Conservation (phyloP, 2,797 vertebrate species). For the Catostomus latipinnis region DNA sequence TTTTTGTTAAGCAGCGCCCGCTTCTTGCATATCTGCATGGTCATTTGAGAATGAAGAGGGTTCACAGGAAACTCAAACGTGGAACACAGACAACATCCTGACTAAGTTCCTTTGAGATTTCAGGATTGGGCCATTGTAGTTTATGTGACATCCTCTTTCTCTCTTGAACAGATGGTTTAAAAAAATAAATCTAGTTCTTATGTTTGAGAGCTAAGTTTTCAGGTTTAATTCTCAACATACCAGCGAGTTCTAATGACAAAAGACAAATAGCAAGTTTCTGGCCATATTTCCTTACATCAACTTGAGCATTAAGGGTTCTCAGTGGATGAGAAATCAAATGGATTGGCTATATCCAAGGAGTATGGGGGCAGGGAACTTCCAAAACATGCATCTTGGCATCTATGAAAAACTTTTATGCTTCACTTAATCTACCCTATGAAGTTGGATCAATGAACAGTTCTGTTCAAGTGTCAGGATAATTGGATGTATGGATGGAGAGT, state of each 20-base stretch:
- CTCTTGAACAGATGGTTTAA: not conserved
- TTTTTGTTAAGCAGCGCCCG: constrained; percentile 11
- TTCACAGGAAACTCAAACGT: constrained; percentile 74
- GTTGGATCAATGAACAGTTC: not conserved
- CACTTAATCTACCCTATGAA: no score
- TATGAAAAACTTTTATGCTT: no score
- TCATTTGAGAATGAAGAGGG: constrained; percentile 69
- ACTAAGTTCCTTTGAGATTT: constrained; percentile 63
- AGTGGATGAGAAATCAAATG: not conserved
- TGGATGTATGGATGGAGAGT: not conserved
- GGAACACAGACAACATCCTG: constrained; percentile 73
- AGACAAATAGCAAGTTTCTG: no score
- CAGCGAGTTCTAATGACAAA: no score
- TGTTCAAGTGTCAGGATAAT: no score
- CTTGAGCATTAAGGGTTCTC: not conserved
- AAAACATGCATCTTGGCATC: not conserved
- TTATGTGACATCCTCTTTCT: constrained; percentile 30
- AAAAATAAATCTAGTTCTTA: no score
- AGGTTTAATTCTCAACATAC: not conserved
- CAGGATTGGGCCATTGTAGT: constrained; percentile 28
- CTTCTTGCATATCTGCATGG: constrained; percentile 63
- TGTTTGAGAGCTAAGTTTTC: not conserved
- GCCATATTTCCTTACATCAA: not conserved
- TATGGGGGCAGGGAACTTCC: not conserved
- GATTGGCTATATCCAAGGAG: not conserved